Evolutionary conservation across 2,888 invertebrate species (phyloP).

Genomic region (Drosophila longiperda): DNA sequence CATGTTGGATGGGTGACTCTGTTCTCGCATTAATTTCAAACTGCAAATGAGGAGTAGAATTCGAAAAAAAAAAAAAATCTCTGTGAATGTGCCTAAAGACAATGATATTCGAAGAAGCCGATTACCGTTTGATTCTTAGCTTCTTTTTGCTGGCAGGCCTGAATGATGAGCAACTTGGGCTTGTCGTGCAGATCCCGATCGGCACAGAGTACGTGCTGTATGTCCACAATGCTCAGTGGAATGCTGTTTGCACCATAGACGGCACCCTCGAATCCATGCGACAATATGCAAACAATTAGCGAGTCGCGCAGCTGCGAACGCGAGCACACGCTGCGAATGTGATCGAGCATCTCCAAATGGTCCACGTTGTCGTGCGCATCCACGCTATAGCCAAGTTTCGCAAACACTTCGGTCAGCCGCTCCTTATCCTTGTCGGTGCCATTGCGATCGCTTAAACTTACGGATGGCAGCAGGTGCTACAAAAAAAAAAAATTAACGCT

Average conservation of each 20-base stretch:
- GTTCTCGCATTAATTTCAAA: constrained; percentile 41
- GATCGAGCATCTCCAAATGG: constrained; percentile 69
- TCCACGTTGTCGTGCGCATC: constrained; percentile 69
- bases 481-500: neutral
- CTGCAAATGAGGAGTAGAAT: constrained; percentile 18
- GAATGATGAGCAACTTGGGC: constrained; percentile 87
- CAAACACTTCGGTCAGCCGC: constrained; percentile 69
- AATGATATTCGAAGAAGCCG: neutral
- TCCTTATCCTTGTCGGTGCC: constrained; percentile 82
- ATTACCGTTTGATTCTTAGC: constrained; percentile 45
- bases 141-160: constrained; percentile 86
- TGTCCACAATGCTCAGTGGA: constrained; percentile 84
- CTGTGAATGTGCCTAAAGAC: neutral
- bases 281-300: constrained; percentile 82
- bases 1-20: constrained; percentile 43
- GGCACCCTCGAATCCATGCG: constrained; percentile 84
- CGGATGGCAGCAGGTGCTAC: constrained; percentile 68
- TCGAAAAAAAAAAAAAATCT: neutral
- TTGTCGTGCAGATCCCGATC: constrained; percentile 84
- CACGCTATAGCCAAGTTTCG: constrained; percentile 77
- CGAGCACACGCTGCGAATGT: constrained; percentile 71
- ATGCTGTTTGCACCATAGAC: constrained; percentile 86
- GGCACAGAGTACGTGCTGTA: constrained; percentile 85
- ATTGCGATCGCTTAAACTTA: constrained; percentile 55
- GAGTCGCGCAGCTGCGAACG: constrained; percentile 79